phyloP scores from a whole-genome alignment of 2,888 invertebrate species.

The Argyra leucocephala region DNA sequence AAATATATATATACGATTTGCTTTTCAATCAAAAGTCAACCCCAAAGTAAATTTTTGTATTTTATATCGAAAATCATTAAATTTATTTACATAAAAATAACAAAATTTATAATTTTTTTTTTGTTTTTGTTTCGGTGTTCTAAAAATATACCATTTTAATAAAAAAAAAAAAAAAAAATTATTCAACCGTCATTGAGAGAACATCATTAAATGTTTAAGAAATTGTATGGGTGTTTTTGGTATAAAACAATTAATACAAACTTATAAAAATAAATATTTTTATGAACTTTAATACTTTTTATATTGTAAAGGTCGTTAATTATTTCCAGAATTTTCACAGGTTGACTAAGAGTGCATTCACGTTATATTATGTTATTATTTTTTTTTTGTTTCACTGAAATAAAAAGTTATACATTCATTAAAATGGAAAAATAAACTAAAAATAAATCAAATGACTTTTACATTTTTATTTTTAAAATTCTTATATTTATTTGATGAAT shows the following conservation, averaged over 20 bases:
- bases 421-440: no score
- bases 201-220: neutral
- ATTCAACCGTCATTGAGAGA: neutral
- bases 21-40: no score
- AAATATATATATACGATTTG: no score
- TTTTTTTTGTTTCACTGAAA: no score
- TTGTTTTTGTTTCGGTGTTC: neutral
- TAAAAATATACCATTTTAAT: neutral
- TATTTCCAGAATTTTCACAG: neutral
- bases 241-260: neutral
- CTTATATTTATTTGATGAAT: no score
- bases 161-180: neutral
- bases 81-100: neutral
- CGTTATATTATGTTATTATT: no score
- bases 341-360: no score
- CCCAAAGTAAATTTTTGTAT: no score
- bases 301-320: slow-evolving; percentile 6
- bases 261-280: neutral
- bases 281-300: neutral
- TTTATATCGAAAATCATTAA: neutral
- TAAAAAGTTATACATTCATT: no score
- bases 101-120: neutral
- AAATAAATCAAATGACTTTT: no score
- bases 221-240: neutral
- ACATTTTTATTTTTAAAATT: no score